Evolutionary conservation across 2,113 vertebrate genomes (phyloP).

Genomic region (Pica pica): DNA sequence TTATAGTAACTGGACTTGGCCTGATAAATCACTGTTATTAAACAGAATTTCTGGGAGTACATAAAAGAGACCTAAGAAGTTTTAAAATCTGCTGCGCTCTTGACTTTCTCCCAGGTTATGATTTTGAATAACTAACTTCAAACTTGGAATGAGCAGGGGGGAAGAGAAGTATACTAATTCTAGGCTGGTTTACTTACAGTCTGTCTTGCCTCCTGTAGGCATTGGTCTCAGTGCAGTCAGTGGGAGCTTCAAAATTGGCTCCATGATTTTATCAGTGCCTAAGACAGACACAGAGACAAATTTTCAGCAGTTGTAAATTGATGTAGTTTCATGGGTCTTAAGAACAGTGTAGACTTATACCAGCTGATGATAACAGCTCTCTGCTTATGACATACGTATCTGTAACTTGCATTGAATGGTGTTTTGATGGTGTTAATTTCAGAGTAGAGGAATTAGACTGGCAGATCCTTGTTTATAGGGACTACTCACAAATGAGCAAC

Average conservation of each 20-base stretch:
- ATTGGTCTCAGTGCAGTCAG: not conserved
- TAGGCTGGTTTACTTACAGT: not conserved
- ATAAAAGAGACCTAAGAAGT: not conserved
- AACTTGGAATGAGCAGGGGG: not conserved
- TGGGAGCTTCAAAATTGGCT: not conserved
- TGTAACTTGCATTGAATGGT: not conserved
- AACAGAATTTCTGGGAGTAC: not conserved
- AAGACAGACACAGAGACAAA: not conserved
- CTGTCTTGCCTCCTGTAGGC: not conserved
- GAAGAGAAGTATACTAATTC: not conserved
- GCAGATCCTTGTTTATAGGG: not conserved
- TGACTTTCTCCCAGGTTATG: not conserved
- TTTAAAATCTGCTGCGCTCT: fast-evolving
- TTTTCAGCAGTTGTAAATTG: not conserved
- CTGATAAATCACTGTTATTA: not conserved
- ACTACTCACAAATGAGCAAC: not conserved
- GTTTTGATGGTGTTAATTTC: not conserved
- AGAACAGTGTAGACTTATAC: not conserved
- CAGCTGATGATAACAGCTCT: not conserved
- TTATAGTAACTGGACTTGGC: not conserved
- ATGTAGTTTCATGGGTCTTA: not conserved
- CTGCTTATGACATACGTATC: not conserved
- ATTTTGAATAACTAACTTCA: not conserved
- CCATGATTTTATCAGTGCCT: not conserved
- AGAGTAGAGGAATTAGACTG: not conserved